Evolutionary conservation across 2,113 vertebrate genomes (phyloP).

Genomic region (Gavia stellata): DNA sequence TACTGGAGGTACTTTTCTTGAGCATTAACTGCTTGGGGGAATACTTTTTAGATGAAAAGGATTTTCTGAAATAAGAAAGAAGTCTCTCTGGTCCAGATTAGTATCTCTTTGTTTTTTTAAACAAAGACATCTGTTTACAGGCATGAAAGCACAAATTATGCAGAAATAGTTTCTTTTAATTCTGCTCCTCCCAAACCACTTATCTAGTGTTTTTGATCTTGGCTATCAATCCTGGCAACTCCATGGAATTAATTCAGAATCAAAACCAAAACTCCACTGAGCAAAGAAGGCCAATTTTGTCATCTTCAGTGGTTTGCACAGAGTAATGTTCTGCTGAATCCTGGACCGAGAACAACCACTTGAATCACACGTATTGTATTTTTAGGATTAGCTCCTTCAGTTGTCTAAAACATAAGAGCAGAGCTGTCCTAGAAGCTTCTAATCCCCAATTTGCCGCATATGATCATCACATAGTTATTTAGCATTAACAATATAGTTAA

Average conservation of each 20-base stretch:
- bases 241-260: slow-evolving; percentile 14
- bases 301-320: not conserved
- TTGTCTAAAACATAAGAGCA: not conserved
- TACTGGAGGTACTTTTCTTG: not conserved
- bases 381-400: not conserved
- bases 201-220: not conserved
- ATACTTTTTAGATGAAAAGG: not conserved
- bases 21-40: not conserved
- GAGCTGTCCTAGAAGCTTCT: not conserved
- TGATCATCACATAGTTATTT: not conserved
- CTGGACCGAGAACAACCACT: not conserved
- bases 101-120: not conserved
- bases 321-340: not conserved
- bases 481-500: not conserved
- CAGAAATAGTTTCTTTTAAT: slow-evolving; percentile 1
- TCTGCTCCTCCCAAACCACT: not conserved
- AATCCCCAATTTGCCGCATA: not conserved
- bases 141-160: slow-evolving; percentile 11
- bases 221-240: not conserved
- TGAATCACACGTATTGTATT: not conserved
- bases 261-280: not conserved
- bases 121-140: not conserved
- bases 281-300: not conserved
- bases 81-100: not conserved
- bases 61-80: not conserved